Conservation (phyloP, 2,113 vertebrate species). For the Oxyruncus cristatus region DNA sequence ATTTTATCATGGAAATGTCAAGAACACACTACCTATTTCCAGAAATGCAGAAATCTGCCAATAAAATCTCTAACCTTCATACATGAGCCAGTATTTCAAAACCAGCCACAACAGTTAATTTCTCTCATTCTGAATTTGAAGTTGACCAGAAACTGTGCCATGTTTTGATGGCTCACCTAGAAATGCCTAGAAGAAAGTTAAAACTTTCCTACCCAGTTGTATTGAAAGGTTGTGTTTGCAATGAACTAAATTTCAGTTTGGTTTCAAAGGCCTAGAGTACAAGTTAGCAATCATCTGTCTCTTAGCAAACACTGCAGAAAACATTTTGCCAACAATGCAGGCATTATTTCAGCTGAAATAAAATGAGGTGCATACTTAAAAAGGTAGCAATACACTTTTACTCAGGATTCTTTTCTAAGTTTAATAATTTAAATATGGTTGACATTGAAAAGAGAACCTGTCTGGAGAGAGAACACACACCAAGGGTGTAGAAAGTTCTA, state of each 20-base stretch:
- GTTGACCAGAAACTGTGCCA: not conserved
- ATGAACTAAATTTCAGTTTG: not conserved
- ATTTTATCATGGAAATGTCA: not conserved
- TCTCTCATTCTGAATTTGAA: not conserved
- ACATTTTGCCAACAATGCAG: not conserved
- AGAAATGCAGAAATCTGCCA: not conserved
- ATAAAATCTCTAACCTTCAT: not conserved
- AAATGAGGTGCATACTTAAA: not conserved
- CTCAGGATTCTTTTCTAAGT: not conserved
- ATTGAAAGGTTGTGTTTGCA: not conserved
- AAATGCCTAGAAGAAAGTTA: slow-evolving; percentile 11
- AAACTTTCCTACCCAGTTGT: not conserved
- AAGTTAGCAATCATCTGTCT: not conserved
- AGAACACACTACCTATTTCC: not conserved
- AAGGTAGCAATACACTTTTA: not conserved
- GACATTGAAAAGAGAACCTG: not conserved
- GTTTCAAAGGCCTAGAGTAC: not conserved
- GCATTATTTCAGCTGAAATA: not conserved
- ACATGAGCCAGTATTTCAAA: not conserved
- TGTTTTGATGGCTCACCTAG: not conserved
- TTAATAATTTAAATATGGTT: not conserved
- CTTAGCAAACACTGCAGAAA: not conserved
- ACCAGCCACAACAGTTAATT: not conserved
- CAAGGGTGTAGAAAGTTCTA: not conserved
- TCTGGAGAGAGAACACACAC: not conserved